These are phyloP conservation scores for Chloropsis hardwickii DNA, from an alignment of 2,113 vertebrate species.

Conservation along the genomic window DNA sequence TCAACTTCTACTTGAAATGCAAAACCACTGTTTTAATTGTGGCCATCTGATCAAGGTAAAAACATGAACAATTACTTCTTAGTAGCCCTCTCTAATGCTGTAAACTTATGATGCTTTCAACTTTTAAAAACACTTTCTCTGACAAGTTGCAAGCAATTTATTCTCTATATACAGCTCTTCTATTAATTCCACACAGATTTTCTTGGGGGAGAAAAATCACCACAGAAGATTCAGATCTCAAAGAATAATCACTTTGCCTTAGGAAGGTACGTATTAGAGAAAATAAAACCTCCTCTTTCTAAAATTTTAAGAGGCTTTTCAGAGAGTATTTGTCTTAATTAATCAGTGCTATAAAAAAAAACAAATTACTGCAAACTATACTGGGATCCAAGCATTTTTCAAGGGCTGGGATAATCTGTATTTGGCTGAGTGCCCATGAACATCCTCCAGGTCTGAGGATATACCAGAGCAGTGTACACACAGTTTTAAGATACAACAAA, in stretches of 20 bases:
- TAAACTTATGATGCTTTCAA: background rate
- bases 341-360: background rate
- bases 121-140: background rate
- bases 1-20: background rate
- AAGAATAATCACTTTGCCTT: background rate
- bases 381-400: background rate
- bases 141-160: background rate
- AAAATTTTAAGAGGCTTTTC: background rate
- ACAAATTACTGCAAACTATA: background rate
- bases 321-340: background rate
- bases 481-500: background rate
- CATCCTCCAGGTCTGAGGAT: background rate
- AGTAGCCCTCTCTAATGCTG: background rate
- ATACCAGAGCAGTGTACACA: background rate
- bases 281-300: background rate
- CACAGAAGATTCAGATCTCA: background rate
- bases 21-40: background rate
- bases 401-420: background rate
- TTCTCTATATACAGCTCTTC: background rate
- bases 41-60: background rate
- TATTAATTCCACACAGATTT: background rate
- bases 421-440: background rate
- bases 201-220: background rate
- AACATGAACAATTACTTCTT: background rate
- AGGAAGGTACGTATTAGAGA: background rate